Conservation (phyloP, 1,140 invertebrate species). For the Anagrus nilaparvatae region DNA sequence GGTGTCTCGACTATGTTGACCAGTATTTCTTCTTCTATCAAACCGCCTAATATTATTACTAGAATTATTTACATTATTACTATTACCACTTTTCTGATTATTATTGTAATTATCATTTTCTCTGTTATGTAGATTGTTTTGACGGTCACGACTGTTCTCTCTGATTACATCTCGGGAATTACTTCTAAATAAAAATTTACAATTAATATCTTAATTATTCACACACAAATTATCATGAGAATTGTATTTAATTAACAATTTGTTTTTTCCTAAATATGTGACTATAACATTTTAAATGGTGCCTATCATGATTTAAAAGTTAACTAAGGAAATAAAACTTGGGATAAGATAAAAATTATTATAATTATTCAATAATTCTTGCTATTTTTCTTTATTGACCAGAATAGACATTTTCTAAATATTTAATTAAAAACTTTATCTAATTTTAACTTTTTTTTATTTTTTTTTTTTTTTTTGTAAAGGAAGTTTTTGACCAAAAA, state of each 20-base stretch:
- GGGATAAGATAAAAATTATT: no score
- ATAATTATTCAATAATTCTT: no score
- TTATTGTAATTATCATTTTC: conserved; percentile 37
- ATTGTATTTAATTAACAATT: not conserved
- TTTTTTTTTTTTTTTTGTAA: no score
- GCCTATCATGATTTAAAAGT: no score
- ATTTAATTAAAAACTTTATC: not conserved
- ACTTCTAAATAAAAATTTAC: conserved; percentile 23
- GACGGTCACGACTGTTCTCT: conserved; percentile 34
- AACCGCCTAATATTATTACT: conserved; percentile 23
- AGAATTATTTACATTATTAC: no score
- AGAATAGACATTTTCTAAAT: not conserved
- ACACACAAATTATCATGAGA: no score
- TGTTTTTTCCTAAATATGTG: not conserved
- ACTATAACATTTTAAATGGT: no score
- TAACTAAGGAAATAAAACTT: no score
- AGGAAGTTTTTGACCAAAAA: not conserved
- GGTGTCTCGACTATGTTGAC: conserved; percentile 34
- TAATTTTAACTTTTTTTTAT: not conserved
- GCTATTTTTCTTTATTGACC: not conserved
- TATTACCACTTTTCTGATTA: conserved; percentile 31
- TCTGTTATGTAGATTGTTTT: conserved; percentile 39
- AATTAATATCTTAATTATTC: not conserved
- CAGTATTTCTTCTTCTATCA: conserved; percentile 28
- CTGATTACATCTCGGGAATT: conserved; percentile 31